A percentile compares a stretch with the other conserved stretches of the same genome.
Conservation (phyloP, 2,888 invertebrate species). For the Salpingus planirostris region DNA sequence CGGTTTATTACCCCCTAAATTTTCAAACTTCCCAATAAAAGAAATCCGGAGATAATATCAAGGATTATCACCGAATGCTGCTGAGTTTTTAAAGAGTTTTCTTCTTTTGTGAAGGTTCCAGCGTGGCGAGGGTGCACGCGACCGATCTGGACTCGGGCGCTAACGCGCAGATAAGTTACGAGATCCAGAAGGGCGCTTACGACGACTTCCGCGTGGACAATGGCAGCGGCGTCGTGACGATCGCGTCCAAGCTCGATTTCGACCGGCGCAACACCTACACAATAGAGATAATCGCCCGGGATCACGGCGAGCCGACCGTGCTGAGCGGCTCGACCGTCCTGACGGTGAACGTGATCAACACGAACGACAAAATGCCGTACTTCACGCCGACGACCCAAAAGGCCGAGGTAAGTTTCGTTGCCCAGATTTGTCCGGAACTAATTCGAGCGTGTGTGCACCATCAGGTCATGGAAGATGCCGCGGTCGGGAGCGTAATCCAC, state of each 20-base stretch:
- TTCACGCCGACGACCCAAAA: conserved; percentile 72
- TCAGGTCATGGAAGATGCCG: conserved; percentile 68
- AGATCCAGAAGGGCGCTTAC: conserved; percentile 74
- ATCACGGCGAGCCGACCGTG: conserved; percentile 65
- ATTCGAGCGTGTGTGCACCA: conserved; percentile 6
- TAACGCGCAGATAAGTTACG: conserved; percentile 74
- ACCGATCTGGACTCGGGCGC: conserved; percentile 78
- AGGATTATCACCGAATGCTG: too few relatives aligned
- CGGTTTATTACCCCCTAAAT: too few relatives aligned
- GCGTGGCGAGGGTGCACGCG: conserved; percentile 65
- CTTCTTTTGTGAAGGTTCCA: too few relatives aligned
- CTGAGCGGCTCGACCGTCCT: conserved; percentile 73
- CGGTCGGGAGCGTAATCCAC: conserved; percentile 61
- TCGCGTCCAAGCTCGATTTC: conserved; percentile 72
- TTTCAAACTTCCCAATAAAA: too few relatives aligned
- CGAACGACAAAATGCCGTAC: conserved; percentile 79
- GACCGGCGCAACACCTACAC: conserved; percentile 72
- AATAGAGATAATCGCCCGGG: conserved; percentile 73
- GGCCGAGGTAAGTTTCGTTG: conserved; percentile 50
- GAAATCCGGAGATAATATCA: too few relatives aligned
- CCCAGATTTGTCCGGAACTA: not conserved
- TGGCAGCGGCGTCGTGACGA: conserved; percentile 63
- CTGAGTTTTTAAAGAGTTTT: not conserved
- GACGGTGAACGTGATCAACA: conserved; percentile 71
- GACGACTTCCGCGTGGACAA: conserved; percentile 79